Percentiles rank a stretch among this genome's conserved stretches.
Conservation (phyloP, 2,797 vertebrate species). For the Pelobates cultripes region DNA sequence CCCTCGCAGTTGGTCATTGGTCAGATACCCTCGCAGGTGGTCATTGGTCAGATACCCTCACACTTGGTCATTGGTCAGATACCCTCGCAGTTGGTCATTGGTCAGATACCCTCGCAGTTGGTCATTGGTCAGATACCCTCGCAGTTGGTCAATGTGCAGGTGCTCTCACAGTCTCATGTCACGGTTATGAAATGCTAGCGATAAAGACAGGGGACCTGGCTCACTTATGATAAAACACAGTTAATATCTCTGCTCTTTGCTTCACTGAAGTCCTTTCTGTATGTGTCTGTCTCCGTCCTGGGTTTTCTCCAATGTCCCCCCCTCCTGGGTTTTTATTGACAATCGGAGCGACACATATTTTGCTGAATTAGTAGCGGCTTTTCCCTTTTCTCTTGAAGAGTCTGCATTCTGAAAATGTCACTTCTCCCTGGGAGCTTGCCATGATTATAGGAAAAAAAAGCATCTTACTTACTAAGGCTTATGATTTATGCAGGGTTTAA, state of each 20-base stretch:
- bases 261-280: not conserved
- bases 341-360: slow-evolving; percentile 12
- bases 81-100: no score
- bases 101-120: no score
- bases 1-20: no score
- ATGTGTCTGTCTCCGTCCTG: not conserved
- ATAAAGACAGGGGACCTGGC: no score
- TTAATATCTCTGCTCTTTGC: not conserved
- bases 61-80: no score
- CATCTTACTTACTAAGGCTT: slow-evolving; percentile 74
- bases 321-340: slow-evolving; percentile 23
- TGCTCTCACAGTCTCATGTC: no score
- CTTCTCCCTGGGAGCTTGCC: slow-evolving; percentile 61
- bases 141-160: no score
- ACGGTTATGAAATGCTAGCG: no score
- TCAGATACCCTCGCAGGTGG: no score
- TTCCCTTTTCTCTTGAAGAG: slow-evolving; percentile 57
- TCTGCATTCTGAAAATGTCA: slow-evolving; percentile 61
- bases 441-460: slow-evolving; percentile 69
- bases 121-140: no score
- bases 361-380: slow-evolving; percentile 47
- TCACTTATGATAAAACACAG: not conserved
- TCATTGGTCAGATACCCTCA: no score
- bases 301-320: not conserved
- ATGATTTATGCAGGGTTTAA: slow-evolving; percentile 77